A percentile compares a stretch with the other conserved stretches of the same genome.
phyloP scores from a whole-genome alignment of 2,113 vertebrate species.

The Cyphomyrus plagiostoma region DNA sequence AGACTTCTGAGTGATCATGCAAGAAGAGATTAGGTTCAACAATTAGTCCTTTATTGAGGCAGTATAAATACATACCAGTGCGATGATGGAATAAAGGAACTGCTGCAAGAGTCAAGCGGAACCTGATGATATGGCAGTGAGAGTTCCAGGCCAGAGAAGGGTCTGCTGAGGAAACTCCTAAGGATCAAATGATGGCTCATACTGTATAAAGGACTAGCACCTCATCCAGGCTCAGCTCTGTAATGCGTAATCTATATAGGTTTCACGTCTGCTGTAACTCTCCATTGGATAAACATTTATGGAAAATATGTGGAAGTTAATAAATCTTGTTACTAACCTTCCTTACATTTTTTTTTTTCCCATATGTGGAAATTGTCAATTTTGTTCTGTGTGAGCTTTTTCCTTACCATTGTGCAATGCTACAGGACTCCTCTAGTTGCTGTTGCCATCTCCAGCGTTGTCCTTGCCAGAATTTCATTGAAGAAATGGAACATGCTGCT shows the following conservation, averaged over 20 bases:
- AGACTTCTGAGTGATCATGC: background rate
- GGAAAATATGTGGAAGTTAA: background rate
- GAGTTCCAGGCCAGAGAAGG: background rate
- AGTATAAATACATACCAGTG: background rate
- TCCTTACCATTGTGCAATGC: constrained; percentile 51
- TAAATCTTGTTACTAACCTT: background rate
- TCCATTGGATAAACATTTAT: background rate
- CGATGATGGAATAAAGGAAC: background rate
- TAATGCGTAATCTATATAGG: background rate
- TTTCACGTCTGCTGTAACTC: background rate
- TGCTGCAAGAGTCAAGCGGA: background rate
- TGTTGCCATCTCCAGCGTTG: constrained; percentile 55
- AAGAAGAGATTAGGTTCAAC: background rate
- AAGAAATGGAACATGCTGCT: constrained; percentile 67
- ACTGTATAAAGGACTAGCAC: background rate
- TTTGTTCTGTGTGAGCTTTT: constrained; percentile 25
- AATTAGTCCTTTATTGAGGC: background rate
- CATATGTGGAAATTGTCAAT: background rate
- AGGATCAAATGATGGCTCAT: background rate
- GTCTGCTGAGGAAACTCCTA: background rate
- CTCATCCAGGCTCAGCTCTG: background rate
- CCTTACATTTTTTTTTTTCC: background rate
- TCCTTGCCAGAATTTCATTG: constrained; percentile 64
- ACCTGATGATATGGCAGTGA: background rate
- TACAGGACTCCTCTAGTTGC: constrained; percentile 52